These are phyloP conservation scores for Thinocorus orbignyianus DNA, from an alignment of 2,113 vertebrate genomes.

Conservation along the genomic window DNA sequence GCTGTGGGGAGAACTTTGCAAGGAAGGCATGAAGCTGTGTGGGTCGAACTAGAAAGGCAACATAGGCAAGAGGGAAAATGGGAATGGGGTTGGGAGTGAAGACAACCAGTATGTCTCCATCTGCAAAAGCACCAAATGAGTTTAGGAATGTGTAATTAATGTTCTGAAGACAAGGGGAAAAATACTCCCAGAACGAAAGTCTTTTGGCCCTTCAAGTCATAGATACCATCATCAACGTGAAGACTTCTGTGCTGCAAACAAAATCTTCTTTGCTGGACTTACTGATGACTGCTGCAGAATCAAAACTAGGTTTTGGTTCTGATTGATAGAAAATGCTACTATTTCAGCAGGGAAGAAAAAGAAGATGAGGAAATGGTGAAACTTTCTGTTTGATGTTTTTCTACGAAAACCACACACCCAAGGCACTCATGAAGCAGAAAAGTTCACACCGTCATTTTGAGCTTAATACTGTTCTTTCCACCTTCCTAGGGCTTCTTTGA, in stretches of 20 bases:
- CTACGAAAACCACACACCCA: background rate
- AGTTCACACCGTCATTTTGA: background rate
- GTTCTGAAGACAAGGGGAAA: background rate
- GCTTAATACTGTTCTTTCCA: background rate
- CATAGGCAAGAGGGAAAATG: background rate
- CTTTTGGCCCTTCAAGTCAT: background rate
- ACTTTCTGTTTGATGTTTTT: background rate
- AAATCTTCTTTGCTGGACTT: background rate
- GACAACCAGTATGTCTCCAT: rapidly evolving
- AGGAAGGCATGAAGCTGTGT: background rate
- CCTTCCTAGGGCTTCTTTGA: background rate
- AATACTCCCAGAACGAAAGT: rapidly evolving
- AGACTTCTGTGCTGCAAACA: background rate
- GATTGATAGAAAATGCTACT: background rate
- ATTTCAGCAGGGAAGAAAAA: background rate
- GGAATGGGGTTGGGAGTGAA: background rate
- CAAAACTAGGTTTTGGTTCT: background rate
- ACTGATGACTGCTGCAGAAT: background rate
- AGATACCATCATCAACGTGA: background rate
- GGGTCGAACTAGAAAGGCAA: background rate
- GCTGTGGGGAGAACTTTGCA: background rate
- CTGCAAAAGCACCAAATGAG: background rate
- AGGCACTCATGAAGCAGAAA: background rate
- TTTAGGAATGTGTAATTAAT: background rate
- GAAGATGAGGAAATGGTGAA: background rate